Evolutionary conservation across 2,797 vertebrate species (phyloP).

Genomic region (Forpus xanthops): DNA sequence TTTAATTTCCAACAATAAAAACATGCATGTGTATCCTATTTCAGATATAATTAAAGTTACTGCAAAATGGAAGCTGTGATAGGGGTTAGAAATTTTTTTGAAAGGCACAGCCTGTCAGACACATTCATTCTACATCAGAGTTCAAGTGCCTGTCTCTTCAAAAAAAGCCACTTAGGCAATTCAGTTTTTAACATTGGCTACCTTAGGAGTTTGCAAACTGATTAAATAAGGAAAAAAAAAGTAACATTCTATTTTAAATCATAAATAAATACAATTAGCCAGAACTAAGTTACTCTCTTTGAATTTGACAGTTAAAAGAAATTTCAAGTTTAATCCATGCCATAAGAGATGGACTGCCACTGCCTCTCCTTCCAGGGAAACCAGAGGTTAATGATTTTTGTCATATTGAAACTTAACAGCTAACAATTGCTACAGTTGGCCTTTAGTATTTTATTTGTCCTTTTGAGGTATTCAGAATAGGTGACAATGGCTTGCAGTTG

Average conservation of each 20-base stretch:
- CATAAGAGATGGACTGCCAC: conserved; percentile 49
- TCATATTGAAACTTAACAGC: conserved; percentile 94
- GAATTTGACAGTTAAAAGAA: conserved; percentile 17
- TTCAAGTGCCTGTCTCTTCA: conserved; percentile 35
- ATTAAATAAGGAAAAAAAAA: neutral
- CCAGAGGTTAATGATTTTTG: conserved; percentile 87
- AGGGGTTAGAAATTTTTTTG: conserved; percentile 6
- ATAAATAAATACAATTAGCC: conserved; percentile 12
- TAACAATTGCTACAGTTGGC: conserved; percentile 97
- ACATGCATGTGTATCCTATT: neutral
- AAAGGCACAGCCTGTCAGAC: conserved; percentile 22
- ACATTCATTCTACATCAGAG: conserved; percentile 3
- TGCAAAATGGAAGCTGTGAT: conserved; percentile 24
- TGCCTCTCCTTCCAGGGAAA: conserved; percentile 82
- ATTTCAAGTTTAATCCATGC: conserved; percentile 50
- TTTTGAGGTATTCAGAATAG: conserved; percentile 96
- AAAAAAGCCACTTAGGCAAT: conserved; percentile 20
- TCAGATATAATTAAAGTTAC: conserved; percentile 51
- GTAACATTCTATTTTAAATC: conserved; percentile 16
- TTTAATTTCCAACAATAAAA: conserved; percentile 49
- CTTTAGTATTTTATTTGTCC: conserved; percentile 90
- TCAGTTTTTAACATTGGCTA: neutral
- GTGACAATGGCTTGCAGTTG: conserved; percentile 98
- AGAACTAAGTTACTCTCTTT: neutral
- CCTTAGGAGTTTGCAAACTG: conserved; percentile 44